phyloP scores from a whole-genome alignment of 2,797 vertebrate species.

The Todus mexicanus region DNA sequence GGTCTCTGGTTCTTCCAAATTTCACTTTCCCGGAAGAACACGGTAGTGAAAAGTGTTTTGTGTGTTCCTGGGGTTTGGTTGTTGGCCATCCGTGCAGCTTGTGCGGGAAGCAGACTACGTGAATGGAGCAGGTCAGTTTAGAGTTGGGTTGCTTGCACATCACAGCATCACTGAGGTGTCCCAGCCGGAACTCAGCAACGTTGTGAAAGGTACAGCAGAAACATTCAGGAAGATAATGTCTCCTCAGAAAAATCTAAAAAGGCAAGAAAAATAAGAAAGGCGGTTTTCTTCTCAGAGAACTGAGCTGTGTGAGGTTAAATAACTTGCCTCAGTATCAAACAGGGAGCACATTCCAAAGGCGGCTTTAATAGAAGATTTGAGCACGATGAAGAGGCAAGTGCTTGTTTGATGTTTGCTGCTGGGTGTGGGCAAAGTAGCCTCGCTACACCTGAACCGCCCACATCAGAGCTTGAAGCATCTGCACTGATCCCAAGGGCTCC shows the following conservation, averaged over 20 bases:
- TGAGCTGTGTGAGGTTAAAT: not conserved
- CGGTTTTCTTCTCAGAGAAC: not conserved
- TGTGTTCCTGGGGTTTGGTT: rapidly evolving
- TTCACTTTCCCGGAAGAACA: not conserved
- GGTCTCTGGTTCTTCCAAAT: not conserved
- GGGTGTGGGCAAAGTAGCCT: not conserved
- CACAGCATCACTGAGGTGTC: not conserved
- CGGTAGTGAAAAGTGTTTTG: not conserved
- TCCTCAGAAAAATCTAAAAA: not conserved
- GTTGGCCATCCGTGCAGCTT: not conserved
- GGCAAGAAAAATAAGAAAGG: not conserved
- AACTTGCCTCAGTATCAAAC: not conserved
- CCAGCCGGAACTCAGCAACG: not conserved
- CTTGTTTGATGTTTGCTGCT: not conserved
- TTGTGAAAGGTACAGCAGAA: not conserved
- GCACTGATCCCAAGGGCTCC: not conserved
- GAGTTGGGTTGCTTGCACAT: not conserved
- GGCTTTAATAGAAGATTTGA: not conserved
- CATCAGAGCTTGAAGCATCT: not conserved
- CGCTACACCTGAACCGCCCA: rapidly evolving
- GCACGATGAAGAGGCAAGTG: not conserved
- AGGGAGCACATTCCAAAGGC: not conserved
- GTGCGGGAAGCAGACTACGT: not conserved
- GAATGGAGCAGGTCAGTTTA: not conserved
- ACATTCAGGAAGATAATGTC: not conserved